These are phyloP conservation scores for Drosophila mojavensis DNA, from an alignment of 1,140 invertebrate species.

Conservation along the genomic window DNA sequence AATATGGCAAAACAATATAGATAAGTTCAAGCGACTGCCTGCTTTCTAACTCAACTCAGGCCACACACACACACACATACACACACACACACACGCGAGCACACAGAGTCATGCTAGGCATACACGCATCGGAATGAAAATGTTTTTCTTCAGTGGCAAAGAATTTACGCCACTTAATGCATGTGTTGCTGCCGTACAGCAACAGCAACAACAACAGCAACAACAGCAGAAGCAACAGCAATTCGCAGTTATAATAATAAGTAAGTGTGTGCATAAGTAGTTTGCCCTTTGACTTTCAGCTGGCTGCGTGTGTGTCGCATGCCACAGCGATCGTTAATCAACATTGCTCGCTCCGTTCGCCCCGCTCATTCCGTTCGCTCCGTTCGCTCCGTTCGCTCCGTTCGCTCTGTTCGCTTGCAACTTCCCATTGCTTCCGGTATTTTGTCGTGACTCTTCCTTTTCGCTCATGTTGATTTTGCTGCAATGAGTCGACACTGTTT, in stretches of 20 bases:
- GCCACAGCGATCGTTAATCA: constrained; percentile 74
- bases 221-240: constrained; percentile 13
- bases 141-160: constrained; percentile 70
- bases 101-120: background rate
- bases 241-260: constrained; percentile 55
- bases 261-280: constrained; percentile 21
- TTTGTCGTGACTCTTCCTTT: constrained; percentile 35
- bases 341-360: constrained; percentile 33
- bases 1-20: constrained; percentile 83
- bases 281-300: constrained; percentile 54
- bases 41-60: constrained; percentile 4
- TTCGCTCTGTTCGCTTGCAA: background rate
- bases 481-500: too few relatives aligned
- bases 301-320: constrained; percentile 33
- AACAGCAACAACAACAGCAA: constrained; percentile 27
- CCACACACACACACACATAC: background rate
- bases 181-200: constrained; percentile 43
- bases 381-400: too few relatives aligned
- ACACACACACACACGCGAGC: background rate
- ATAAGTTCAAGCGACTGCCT: constrained; percentile 79
- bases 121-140: constrained; percentile 78
- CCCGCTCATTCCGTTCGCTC: background rate
- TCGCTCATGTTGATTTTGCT: background rate
- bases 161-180: constrained; percentile 61
- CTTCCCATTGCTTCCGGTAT: constrained; percentile 37